These are phyloP conservation scores for Apodemus speciosus DNA, from an alignment of 2,113 vertebrate species.

Conservation along the genomic window DNA sequence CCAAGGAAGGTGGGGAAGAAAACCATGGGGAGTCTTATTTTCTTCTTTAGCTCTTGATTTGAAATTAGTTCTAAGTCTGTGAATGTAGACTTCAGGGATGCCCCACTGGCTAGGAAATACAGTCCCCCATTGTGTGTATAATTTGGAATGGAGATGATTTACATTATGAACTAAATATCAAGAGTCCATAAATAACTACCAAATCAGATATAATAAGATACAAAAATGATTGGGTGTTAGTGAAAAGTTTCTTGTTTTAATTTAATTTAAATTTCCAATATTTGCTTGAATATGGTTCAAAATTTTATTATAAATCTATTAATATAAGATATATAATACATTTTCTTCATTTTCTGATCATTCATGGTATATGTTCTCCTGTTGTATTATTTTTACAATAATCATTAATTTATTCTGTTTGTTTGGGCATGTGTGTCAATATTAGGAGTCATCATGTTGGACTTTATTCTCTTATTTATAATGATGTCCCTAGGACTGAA, in stretches of 20 bases:
- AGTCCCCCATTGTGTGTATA: background rate
- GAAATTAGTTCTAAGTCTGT: constrained; percentile 30
- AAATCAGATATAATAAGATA: background rate
- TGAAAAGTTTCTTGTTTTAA: background rate
- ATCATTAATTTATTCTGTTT: background rate
- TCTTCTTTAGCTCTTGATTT: constrained; percentile 45
- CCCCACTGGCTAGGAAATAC: background rate
- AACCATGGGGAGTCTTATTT: constrained; percentile 48
- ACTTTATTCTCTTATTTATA: background rate
- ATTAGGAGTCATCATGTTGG: background rate
- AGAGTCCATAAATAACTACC: background rate
- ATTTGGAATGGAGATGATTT: background rate
- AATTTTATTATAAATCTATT: background rate
- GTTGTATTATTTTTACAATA: background rate
- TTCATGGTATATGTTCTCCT: background rate
- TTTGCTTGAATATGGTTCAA: background rate
- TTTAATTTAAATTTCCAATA: background rate
- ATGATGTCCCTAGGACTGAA: background rate
- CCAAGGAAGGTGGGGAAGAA: background rate
- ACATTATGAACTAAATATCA: background rate
- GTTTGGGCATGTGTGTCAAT: background rate
- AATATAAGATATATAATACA: background rate
- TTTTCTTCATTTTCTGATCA: background rate
- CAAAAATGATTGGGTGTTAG: background rate
- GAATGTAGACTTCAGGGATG: background rate